Conservation (phyloP, 2,888 invertebrate genomes). For the Frankliniella intonsa region DNA sequence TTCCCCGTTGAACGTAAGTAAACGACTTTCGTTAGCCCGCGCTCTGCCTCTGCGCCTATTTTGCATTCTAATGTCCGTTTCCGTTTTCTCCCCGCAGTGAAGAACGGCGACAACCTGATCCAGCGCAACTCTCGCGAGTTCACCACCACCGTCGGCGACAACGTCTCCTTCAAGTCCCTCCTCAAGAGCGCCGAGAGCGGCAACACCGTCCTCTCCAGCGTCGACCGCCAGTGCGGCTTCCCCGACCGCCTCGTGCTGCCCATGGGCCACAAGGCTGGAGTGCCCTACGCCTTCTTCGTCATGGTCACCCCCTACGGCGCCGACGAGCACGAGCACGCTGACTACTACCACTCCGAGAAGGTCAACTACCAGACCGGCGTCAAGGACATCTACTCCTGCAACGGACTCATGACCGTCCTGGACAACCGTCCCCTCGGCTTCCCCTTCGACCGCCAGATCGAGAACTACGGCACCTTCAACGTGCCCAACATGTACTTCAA, state of each 20-base stretch:
- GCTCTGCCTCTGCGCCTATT: constrained; percentile 44
- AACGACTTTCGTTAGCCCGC: constrained; percentile 50
- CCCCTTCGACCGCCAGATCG: constrained; percentile 56
- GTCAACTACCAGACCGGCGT: constrained; percentile 40
- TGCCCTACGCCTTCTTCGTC: constrained; percentile 58
- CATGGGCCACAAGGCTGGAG: constrained; percentile 59
- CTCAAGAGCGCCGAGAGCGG: constrained; percentile 60
- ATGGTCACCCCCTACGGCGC: constrained; percentile 51
- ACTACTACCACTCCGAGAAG: constrained; percentile 29
- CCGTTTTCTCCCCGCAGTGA: constrained; percentile 44
- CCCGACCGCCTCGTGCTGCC: constrained; percentile 62
- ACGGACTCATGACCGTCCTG: constrained; percentile 44
- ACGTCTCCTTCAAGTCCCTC: constrained; percentile 59
- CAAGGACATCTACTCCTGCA: constrained; percentile 40
- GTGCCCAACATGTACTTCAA: constrained; percentile 51
- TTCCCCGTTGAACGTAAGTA: constrained; percentile 53
- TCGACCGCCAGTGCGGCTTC: constrained; percentile 54
- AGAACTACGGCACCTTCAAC: constrained; percentile 47
- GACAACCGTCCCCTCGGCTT: constrained; percentile 56
- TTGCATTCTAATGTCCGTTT: not conserved
- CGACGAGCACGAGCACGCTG: constrained; percentile 41
- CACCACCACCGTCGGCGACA: constrained; percentile 59
- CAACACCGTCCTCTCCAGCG: constrained; percentile 46
- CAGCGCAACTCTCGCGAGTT: constrained; percentile 64
- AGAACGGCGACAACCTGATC: constrained; percentile 61